phyloP scores from a whole-genome alignment of 1,140 invertebrate genomes.

The Dufourea novaeangliae region DNA sequence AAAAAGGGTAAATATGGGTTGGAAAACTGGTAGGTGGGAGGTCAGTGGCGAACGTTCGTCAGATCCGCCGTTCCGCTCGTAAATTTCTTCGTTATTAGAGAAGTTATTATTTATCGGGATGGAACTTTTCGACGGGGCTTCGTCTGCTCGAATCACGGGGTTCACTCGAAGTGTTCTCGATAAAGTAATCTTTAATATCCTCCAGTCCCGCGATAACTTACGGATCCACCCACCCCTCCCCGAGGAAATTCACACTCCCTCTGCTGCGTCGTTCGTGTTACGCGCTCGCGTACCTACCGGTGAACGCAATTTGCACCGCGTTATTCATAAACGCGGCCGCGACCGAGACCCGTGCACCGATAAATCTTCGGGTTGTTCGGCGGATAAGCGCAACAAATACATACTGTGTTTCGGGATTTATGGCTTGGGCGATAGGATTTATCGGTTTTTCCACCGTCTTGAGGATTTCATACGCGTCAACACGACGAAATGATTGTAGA shows the following conservation, averaged over 20 bases:
- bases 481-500: no score
- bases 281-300: background rate
- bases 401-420: background rate
- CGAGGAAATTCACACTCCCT: background rate
- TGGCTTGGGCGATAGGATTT: background rate
- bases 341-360: constrained; percentile 1
- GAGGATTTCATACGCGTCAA: background rate
- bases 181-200: constrained; percentile 2
- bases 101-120: constrained; percentile 15
- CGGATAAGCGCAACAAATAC: background rate
- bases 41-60: background rate
- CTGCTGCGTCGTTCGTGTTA: background rate
- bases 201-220: background rate
- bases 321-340: constrained; percentile 19
- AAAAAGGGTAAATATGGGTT: no score
- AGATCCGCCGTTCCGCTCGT: constrained; percentile 3
- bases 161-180: constrained; percentile 1
- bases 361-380: constrained; percentile 1
- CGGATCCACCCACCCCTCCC: no score
- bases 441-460: background rate
- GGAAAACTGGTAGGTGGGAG: background rate
- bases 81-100: constrained; percentile 6
- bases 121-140: background rate
- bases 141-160: background rate
- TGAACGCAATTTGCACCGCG: constrained; percentile 3